Base-by-base conservation (phyloP, 2,113 vertebrate species). In the Sinocyclocheilus grahami region DNA sequence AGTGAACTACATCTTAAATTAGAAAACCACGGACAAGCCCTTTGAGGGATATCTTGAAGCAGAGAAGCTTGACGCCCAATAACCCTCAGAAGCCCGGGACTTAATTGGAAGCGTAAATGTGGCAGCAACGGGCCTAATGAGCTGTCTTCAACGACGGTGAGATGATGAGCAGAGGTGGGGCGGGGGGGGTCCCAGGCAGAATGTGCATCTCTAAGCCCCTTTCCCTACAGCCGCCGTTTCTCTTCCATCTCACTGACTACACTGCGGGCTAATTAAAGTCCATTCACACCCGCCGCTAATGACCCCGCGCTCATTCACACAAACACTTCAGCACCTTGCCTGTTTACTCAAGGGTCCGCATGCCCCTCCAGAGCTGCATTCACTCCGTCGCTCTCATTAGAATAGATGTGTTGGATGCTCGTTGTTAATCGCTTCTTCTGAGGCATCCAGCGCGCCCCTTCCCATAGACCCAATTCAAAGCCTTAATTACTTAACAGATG, bases 221-320 rank as follows among this genome's bases (percentile, higher is more conserved):
- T 58, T 88, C 91, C 91, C 89, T 87, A 91, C 67, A 89, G 86
- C 87, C 58, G 75, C 84, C 12, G 60, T 85, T 89, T 82, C 71
- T 76, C 63, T 82, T 81, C 74, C 82, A 81, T 87, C 89, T 88
- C 88, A 85, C 86, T 87, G 79, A 87, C 58, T 39, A 63, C 76
- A 42, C 88, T 80, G 78, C 86, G 88, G 93, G 89, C 92, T 95
- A 95, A 95, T 95, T 95, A 95, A 92, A 95, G 89, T 78, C 89
- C 88, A 94, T 95, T 95, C 94, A 94, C 94, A 94, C 92, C 90
- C 90, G 20, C 46, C 91, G 88, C 92, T 95, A 95, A 95, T 94
- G 93, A 95, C 94, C 92, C 87, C 5, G 16, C 33, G 88, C 91
- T 93, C 92, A 93, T 94, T 94, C 93, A 93, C 90, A 92, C 88